A percentile compares a stretch with the other conserved stretches of the same genome.
phyloP scores from a whole-genome alignment of 2,888 invertebrate genomes.

The Schizotus pectinicornis region DNA sequence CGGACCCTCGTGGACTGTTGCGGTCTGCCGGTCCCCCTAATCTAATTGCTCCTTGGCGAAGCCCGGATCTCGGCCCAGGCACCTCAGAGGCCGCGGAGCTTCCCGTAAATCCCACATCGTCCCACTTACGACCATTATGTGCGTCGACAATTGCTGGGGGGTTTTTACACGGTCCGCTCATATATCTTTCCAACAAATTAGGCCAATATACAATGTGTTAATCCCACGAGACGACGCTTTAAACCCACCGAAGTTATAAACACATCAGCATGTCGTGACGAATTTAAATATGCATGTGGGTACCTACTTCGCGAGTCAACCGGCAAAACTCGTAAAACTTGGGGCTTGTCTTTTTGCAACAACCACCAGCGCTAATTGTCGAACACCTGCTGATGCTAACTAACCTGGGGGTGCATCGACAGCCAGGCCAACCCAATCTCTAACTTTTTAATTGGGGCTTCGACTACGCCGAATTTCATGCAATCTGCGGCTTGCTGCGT shows the following conservation, averaged over 20 bases:
- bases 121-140: conserved; percentile 30
- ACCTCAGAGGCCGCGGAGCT: conserved; percentile 17
- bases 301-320: too few species aligned
- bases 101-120: conserved; percentile 30
- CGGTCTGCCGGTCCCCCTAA: conserved; percentile 5
- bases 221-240: conserved; percentile 21
- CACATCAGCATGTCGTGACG: conserved; percentile 22
- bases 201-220: conserved; percentile 27
- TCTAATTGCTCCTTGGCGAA: conserved; percentile 21
- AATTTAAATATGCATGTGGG: conserved; percentile 16
- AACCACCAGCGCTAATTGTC: too few species aligned
- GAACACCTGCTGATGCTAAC: too few species aligned
- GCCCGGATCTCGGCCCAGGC: conserved; percentile 8
- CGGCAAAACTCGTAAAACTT: too few species aligned
- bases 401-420: too few species aligned
- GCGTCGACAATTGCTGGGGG: conserved; percentile 29
- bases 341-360: too few species aligned
- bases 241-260: conserved; percentile 19
- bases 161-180: conserved; percentile 24
- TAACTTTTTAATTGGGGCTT: conserved; percentile 8
- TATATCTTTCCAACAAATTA: conserved; percentile 27
- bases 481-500: not conserved
- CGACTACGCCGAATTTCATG: not conserved
- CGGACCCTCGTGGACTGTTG: conserved; percentile 18
- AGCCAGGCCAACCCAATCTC: not conserved